These are phyloP conservation scores for Huso huso DNA, from an alignment of 2,797 vertebrate species.

Conservation along the genomic window DNA sequence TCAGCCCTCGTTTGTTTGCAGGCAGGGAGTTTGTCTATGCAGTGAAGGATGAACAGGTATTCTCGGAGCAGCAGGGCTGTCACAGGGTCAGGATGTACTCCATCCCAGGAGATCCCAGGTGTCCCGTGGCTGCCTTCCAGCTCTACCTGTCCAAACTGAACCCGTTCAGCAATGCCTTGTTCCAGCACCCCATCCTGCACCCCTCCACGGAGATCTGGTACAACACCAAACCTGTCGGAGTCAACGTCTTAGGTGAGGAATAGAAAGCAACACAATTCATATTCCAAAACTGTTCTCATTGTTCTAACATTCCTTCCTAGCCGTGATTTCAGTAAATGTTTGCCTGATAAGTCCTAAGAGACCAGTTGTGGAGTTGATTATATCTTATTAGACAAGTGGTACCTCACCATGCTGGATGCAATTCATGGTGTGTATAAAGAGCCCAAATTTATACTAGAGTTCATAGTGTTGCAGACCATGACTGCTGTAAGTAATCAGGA, in stretches of 20 bases:
- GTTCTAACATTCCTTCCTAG: no score
- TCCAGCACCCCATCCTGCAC: constrained; percentile 13
- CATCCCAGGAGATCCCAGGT: constrained; percentile 6
- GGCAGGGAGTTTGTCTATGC: constrained; percentile 11
- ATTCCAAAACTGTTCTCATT: no score
- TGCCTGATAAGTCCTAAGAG: no score
- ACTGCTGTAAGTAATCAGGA: no score
- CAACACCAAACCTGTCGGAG: constrained; percentile 9
- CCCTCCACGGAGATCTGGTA: constrained; percentile 13
- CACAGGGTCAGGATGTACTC: constrained; percentile 8
- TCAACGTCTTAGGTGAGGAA: constrained; percentile 9
- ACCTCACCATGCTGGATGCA: no score
- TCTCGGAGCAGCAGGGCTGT: background rate
- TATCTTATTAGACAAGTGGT: no score
- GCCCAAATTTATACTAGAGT: no score
- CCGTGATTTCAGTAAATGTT: no score
- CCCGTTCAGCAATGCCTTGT: constrained; percentile 9
- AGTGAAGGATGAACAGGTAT: background rate
- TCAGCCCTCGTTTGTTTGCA: background rate
- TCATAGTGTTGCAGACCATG: no score
- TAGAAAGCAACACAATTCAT: no score
- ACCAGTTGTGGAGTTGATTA: no score
- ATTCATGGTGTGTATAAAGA: no score
- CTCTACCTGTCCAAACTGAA: constrained; percentile 13
- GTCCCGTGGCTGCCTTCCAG: constrained; percentile 9